Percentiles rank a stretch among this genome's conserved stretches.
Evolutionary conservation across 1,140 invertebrate genomes (phyloP).

Genomic region (Tetramorium parvispinum): DNA sequence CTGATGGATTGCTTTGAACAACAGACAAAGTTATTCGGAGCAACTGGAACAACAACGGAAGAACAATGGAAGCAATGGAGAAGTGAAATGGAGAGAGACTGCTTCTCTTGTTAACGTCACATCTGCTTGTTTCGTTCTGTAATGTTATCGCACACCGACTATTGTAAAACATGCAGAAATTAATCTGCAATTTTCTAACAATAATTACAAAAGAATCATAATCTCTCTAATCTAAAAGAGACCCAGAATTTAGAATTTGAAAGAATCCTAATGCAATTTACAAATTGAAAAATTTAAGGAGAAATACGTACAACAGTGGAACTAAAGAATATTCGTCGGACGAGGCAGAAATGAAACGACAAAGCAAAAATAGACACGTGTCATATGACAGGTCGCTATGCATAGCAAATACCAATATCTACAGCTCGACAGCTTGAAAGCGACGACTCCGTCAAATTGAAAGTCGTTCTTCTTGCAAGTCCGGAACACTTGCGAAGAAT

Average conservation of each 20-base stretch:
- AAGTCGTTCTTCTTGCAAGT: not conserved
- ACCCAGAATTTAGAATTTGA: not conserved
- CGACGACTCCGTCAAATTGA: slow-evolving; percentile 13
- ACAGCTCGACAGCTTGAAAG: not conserved
- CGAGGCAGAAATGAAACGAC: not conserved
- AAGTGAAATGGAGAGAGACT: not conserved
- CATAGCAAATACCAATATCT: slow-evolving; percentile 13
- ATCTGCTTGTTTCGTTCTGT: not conserved
- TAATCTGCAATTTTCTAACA: not conserved
- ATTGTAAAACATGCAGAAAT: not conserved
- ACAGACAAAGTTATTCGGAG: not conserved
- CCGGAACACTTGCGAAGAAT: not conserved
- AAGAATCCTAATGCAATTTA: not conserved
- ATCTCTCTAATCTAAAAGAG: not conserved
- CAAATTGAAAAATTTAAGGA: not conserved
- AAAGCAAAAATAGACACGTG: not conserved
- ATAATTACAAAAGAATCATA: not conserved
- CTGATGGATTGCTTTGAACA: not conserved
- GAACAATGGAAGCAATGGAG: not conserved
- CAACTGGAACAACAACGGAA: not conserved
- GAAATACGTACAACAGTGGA: not conserved
- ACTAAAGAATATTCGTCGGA: not conserved
- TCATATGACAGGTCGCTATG: not conserved
- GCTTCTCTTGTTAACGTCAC: not conserved
- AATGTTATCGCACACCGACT: not conserved